Conservation (phyloP, 2,888 invertebrate species). For the Poecilus cupreus region DNA sequence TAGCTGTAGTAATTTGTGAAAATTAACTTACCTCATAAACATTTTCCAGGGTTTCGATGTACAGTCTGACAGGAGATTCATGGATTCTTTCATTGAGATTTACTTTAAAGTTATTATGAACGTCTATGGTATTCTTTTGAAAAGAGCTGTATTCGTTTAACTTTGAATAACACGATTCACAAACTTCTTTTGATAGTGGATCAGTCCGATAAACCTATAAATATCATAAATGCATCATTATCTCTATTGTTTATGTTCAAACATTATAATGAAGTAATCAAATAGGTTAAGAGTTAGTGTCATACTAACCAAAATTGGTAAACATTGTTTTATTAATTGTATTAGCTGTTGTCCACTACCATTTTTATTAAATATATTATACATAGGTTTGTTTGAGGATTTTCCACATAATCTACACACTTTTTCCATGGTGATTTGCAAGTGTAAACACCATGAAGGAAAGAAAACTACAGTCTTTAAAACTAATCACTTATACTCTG, state of each 20-base stretch:
- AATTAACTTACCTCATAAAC: constrained; percentile 61
- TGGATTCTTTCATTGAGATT: constrained; percentile 63
- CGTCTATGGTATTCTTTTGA: constrained; percentile 67
- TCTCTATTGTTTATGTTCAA: constrained; percentile 3
- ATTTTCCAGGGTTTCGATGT: constrained; percentile 63
- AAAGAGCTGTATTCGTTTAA: constrained; percentile 63
- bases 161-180: constrained; percentile 63
- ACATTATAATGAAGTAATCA: background rate
- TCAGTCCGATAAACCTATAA: constrained; percentile 71
- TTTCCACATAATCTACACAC: constrained; percentile 71
- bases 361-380: constrained; percentile 70
- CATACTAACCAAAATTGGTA: constrained; percentile 70
- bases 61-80: constrained; percentile 63
- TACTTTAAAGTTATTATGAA: constrained; percentile 67
- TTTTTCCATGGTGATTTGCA: constrained; percentile 61
- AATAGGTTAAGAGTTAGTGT: constrained; percentile 25
- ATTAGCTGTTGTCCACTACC: constrained; percentile 70
- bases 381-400: constrained; percentile 66
- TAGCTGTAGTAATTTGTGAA: background rate
- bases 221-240: background rate
- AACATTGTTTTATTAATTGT: constrained; percentile 70
- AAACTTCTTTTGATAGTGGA: constrained; percentile 70
- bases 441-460: constrained; percentile 27
- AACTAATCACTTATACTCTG: background rate
- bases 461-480: background rate